A percentile compares a stretch with the other conserved stretches of the same genome.
phyloP scores from a whole-genome alignment of 1,140 invertebrate species.

The Zeugodacus cucurbitae region DNA sequence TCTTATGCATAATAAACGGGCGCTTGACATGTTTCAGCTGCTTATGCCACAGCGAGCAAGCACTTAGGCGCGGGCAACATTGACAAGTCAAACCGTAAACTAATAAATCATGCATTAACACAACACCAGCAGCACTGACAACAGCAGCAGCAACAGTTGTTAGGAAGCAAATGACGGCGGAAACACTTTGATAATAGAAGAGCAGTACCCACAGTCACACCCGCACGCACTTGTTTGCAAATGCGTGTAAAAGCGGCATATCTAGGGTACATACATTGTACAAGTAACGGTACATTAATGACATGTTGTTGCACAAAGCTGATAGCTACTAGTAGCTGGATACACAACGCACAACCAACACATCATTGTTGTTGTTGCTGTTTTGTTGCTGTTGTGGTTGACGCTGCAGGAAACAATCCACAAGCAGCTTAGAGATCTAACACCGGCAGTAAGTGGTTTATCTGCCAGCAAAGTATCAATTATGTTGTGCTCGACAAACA shows the following conservation, averaged over 20 bases:
- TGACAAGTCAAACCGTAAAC: constrained; percentile 1
- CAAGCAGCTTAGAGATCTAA: neutral
- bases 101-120: constrained; percentile 25
- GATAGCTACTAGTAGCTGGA: neutral
- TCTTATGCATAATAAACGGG: neutral
- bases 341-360: neutral
- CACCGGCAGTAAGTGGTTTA: neutral
- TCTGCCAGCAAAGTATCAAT: constrained; percentile 11
- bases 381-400: neutral
- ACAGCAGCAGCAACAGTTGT: constrained; percentile 21
- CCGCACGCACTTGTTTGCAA: neutral
- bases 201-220: neutral
- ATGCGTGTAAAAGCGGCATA: neutral
- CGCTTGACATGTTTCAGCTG: neutral
- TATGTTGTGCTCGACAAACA: neutral
- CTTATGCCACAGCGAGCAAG: neutral
- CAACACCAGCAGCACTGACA: constrained; percentile 37
- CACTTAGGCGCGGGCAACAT: neutral
- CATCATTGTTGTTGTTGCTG: neutral
- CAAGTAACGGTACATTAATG: neutral
- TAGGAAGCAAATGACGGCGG: neutral
- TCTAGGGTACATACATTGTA: neutral
- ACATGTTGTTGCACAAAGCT: neutral
- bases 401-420: neutral
- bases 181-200: neutral